These are phyloP conservation scores for Apamea monoglypha DNA, from an alignment of 2,888 invertebrate species.

Conservation along the genomic window DNA sequence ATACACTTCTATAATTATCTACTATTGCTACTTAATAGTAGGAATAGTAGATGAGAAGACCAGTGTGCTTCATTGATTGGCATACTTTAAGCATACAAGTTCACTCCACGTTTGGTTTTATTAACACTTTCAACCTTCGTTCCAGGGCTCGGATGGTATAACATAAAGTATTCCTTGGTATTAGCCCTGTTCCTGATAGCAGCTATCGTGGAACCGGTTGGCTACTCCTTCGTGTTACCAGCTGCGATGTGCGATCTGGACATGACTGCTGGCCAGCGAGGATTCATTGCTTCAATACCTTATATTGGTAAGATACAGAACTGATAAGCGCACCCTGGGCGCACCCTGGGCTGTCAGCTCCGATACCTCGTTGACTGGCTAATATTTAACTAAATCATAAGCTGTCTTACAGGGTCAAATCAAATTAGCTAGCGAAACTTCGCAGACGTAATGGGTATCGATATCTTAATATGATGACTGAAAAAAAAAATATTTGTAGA, in stretches of 20 bases:
- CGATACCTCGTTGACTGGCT: neutral
- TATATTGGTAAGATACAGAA: constrained; percentile 89
- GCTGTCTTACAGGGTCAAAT: neutral
- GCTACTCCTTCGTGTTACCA: constrained; percentile 91
- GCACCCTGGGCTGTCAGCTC: neutral
- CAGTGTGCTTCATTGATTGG: too few relatives aligned
- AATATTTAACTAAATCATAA: neutral
- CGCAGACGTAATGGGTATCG: too few relatives aligned
- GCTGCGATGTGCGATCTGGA: constrained; percentile 92
- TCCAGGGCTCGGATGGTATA: constrained; percentile 85
- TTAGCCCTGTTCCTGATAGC: constrained; percentile 88
- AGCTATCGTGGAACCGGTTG: constrained; percentile 91
- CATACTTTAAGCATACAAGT: neutral
- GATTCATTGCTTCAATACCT: constrained; percentile 91
- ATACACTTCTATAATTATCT: neutral
- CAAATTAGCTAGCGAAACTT: neutral
- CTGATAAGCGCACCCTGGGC: neutral
- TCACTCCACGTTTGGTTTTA: neutral
- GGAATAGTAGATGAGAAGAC: neutral
- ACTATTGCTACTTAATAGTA: neutral
- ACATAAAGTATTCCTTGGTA: constrained; percentile 79
- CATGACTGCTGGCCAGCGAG: constrained; percentile 88
- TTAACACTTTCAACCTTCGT: constrained; percentile 22
- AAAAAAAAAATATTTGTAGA: too few relatives aligned
- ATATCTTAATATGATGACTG: too few relatives aligned